Evolutionary conservation across 2,888 invertebrate species (phyloP).

Genomic region (Athetis lepigone): DNA sequence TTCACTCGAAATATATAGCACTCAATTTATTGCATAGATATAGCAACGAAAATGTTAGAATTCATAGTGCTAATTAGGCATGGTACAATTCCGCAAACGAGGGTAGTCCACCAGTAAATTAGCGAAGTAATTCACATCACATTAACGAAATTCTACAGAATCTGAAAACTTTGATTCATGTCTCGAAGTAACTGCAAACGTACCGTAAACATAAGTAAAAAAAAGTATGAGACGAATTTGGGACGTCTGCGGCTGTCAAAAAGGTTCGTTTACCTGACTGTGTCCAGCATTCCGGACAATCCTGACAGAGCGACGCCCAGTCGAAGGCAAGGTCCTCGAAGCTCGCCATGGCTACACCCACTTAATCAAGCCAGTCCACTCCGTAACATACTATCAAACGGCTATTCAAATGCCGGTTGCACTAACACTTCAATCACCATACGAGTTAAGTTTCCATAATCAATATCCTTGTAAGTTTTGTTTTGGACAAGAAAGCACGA

Average conservation of each 20-base stretch:
- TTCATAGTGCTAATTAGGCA: slow-evolving; percentile 16
- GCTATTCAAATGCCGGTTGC: slow-evolving; percentile 66
- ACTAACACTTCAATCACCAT: slow-evolving; percentile 79
- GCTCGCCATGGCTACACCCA: slow-evolving; percentile 90
- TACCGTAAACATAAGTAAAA: slow-evolving; percentile 45
- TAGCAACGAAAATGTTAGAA: slow-evolving; percentile 10
- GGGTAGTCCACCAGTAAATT: slow-evolving; percentile 39
- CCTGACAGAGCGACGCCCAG: slow-evolving; percentile 92
- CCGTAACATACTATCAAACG: slow-evolving; percentile 74
- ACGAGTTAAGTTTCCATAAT: slow-evolving; percentile 59
- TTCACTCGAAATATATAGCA: slow-evolving; percentile 33
- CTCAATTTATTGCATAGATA: background rate
- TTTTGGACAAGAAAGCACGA: slow-evolving; percentile 48
- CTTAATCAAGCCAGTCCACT: slow-evolving; percentile 74
- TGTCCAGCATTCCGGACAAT: slow-evolving; percentile 92
- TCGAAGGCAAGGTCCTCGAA: slow-evolving; percentile 92
- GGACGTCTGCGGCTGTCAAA: slow-evolving; percentile 24
- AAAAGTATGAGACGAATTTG: slow-evolving; percentile 34
- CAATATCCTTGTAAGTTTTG: slow-evolving; percentile 46
- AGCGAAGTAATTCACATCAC: slow-evolving; percentile 26
- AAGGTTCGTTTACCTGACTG: slow-evolving; percentile 89
- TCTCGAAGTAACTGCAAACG: slow-evolving; percentile 28
- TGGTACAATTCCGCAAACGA: slow-evolving; percentile 23
- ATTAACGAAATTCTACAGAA: slow-evolving; percentile 22
- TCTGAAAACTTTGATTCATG: slow-evolving; percentile 13